phyloP scores from a whole-genome alignment of 1,140 invertebrate genomes.

The Drosophila pruinosa region DNA sequence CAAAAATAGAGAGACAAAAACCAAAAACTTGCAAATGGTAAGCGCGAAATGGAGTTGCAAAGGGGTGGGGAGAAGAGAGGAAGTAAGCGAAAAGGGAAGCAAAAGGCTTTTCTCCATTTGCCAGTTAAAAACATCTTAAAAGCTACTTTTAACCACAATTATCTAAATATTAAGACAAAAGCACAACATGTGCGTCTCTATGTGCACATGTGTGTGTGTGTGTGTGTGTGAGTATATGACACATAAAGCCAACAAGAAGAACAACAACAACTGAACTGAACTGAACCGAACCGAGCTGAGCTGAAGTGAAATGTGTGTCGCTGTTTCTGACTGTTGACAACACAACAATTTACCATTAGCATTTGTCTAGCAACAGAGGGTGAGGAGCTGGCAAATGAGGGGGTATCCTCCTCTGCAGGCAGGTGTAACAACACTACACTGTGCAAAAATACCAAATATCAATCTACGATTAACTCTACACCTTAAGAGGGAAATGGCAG shows the following conservation, averaged over 20 bases:
- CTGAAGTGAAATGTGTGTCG: constrained; percentile 41
- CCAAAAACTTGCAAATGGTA: constrained; percentile 28
- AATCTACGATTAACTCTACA: no score
- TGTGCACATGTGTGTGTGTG: neutral
- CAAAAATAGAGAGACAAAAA: constrained; percentile 47
- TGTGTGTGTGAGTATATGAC: neutral
- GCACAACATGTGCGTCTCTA: neutral
- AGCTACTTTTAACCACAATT: constrained; percentile 79
- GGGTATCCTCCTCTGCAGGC: neutral
- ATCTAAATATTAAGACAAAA: constrained; percentile 78
- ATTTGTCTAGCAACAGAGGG: constrained; percentile 39
- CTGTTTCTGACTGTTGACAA: constrained; percentile 56
- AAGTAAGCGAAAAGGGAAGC: no score
- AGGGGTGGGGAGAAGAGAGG: neutral
- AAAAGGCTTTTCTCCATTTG: constrained; percentile 38
- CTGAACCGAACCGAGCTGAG: constrained; percentile 17
- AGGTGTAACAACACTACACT: neutral
- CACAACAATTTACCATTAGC: constrained; percentile 67
- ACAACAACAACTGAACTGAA: constrained; percentile 46
- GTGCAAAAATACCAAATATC: no score
- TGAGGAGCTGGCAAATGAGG: neutral
- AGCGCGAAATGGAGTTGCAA: neutral
- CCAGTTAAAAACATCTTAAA: constrained; percentile 78
- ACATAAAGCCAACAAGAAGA: constrained; percentile 1
- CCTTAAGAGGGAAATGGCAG: neutral